A percentile compares a stretch with the other conserved stretches of the same genome.
Evolutionary conservation across 64 coral and sea anemone species (phyloP).

Genomic region (Stichodactyla mertensii): DNA sequence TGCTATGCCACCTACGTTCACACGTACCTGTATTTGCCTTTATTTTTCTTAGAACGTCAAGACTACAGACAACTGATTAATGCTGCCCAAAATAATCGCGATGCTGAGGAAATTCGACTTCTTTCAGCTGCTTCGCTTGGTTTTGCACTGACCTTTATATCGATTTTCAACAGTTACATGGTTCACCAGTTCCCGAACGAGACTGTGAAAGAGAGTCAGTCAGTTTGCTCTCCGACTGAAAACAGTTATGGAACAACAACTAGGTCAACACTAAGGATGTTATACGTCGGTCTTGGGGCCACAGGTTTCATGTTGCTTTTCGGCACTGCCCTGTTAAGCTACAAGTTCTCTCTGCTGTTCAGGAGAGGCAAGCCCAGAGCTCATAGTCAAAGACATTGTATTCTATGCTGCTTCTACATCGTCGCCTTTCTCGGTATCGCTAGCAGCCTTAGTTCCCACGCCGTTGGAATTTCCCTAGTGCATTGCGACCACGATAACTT

Average conservation of each 20-base stretch:
- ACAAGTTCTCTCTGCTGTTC: neutral
- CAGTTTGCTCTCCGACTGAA: neutral
- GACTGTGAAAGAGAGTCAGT: neutral
- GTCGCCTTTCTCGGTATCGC: neutral
- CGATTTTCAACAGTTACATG: slow-evolving; percentile 4
- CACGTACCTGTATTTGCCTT: neutral
- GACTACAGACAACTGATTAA: neutral
- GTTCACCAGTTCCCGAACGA: neutral
- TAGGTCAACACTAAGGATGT: neutral
- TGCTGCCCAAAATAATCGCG: neutral
- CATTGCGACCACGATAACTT: neutral
- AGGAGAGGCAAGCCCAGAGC: neutral
- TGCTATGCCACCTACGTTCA: too few species aligned
- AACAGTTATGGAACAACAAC: neutral
- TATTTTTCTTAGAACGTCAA: neutral
- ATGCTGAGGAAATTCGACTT: neutral
- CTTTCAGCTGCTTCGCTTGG: neutral
- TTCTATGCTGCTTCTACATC: neutral
- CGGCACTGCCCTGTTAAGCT: neutral
- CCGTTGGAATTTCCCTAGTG: neutral
- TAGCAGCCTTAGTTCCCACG: neutral
- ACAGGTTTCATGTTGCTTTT: slow-evolving; percentile 1
- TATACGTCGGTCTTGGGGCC: neutral
- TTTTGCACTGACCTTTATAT: neutral
- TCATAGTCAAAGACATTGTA: neutral